These are phyloP conservation scores for Ceratotherium simum DNA, from an alignment of 2,113 vertebrate species.

Conservation along the genomic window DNA sequence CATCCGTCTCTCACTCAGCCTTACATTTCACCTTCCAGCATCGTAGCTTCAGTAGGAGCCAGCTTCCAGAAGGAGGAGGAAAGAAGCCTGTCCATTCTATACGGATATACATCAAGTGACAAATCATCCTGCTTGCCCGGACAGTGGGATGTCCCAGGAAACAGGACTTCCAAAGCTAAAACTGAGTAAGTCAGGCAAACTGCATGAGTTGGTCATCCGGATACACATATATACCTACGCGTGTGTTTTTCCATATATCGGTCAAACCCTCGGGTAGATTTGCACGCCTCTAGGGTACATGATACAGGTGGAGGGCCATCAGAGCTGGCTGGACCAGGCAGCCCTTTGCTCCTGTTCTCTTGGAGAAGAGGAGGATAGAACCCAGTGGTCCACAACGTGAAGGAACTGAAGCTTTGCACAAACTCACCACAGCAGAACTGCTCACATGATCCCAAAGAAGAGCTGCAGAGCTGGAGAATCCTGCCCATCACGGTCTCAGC, in stretches of 20 bases:
- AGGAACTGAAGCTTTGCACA: background rate
- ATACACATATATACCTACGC: fast-evolving
- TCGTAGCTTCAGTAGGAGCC: no score
- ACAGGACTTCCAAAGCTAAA: background rate
- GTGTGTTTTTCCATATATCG: fast-evolving
- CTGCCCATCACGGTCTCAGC: fast-evolving
- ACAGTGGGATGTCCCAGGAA: no score
- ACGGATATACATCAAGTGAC: fast-evolving
- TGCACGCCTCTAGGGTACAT: background rate
- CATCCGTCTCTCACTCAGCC: background rate
- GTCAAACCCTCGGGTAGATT: fast-evolving
- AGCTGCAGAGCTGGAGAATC: fast-evolving
- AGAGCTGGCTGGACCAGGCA: fast-evolving
- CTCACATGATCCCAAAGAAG: fast-evolving
- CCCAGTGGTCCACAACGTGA: fast-evolving
- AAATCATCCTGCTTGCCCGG: no score
- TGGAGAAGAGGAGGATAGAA: no score
- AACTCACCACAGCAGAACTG: fast-evolving
- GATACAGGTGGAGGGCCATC: background rate
- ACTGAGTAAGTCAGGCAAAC: no score
- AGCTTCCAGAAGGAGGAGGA: background rate
- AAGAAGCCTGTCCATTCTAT: fast-evolving
- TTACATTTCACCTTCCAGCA: no score
- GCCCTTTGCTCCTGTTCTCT: background rate
- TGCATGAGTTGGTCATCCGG: fast-evolving